Evolutionary conservation across 2,113 vertebrate genomes (phyloP).

Genomic region (Hippocampus comes): DNA sequence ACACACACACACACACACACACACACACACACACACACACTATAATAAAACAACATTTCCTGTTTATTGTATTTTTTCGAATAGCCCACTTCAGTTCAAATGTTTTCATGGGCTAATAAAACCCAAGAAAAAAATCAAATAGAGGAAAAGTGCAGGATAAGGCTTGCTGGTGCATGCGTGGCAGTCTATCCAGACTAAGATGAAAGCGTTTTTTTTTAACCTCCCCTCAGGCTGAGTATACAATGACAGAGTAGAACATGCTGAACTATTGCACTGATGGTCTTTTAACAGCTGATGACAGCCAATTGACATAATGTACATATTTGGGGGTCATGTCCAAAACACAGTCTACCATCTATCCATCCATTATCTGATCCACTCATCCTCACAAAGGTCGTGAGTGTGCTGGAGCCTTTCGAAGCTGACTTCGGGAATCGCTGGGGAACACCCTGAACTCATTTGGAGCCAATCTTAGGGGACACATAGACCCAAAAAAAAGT

Average conservation of each 20-base stretch:
- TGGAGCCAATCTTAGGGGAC: too few relatives aligned
- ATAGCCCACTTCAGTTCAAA: background rate
- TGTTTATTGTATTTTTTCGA: background rate
- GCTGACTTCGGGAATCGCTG: too few relatives aligned
- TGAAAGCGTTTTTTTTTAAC: slow-evolving; percentile 33
- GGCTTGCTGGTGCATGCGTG: slow-evolving; percentile 30
- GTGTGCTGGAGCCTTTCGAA: too few relatives aligned
- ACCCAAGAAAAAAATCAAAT: background rate
- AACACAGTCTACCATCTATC: background rate
- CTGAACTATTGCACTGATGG: background rate
- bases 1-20: too few relatives aligned
- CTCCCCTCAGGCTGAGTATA: slow-evolving; percentile 23
- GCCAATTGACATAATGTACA: background rate
- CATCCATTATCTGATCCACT: too few relatives aligned
- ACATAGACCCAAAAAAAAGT: too few relatives aligned
- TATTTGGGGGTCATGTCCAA: background rate
- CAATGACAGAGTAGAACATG: slow-evolving; percentile 29
- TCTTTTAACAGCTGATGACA: slow-evolving; percentile 7
- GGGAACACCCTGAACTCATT: too few relatives aligned
- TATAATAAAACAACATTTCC: too few relatives aligned
- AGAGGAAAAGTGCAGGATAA: background rate
- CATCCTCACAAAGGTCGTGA: too few relatives aligned
- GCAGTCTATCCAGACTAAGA: slow-evolving; percentile 18
- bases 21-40: too few relatives aligned
- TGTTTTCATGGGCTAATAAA: background rate